phyloP scores from a whole-genome alignment of 64 coral and sea anemone species.

The Pocillopora verrucosa region DNA sequence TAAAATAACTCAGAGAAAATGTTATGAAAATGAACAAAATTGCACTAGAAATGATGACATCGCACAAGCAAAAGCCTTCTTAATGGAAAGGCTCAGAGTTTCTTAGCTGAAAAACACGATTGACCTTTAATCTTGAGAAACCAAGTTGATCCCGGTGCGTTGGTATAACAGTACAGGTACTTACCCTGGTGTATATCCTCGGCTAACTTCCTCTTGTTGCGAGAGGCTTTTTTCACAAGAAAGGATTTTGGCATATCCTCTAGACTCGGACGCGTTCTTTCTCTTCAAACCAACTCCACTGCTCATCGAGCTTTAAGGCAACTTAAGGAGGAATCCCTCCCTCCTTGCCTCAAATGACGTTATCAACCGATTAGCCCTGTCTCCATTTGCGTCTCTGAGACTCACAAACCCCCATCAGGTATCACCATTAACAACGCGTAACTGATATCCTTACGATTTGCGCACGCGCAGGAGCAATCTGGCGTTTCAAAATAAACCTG shows the following conservation, averaged over 20 bases:
- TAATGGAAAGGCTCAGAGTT: background rate
- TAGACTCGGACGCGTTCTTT: background rate
- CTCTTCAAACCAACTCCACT: background rate
- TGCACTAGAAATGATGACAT: background rate
- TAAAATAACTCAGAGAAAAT: background rate
- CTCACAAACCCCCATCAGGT: background rate
- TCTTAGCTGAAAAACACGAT: background rate
- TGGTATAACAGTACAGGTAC: background rate
- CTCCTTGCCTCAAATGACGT: slow-evolving; percentile 46
- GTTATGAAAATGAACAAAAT: background rate
- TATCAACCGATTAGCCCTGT: slow-evolving; percentile 3
- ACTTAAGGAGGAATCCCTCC: background rate
- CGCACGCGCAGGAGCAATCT: background rate
- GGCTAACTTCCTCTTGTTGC: slow-evolving; percentile 44
- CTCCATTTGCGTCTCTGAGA: slow-evolving; percentile 27
- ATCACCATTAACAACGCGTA: slow-evolving; percentile 13
- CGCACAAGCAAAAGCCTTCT: background rate
- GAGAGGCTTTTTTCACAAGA: slow-evolving; percentile 56
- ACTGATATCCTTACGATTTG: background rate
- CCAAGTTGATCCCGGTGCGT: background rate
- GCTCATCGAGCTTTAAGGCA: slow-evolving; percentile 18
- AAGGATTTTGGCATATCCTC: slow-evolving; percentile 70
- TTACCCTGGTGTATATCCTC: slow-evolving; percentile 41
- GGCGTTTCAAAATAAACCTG: background rate
- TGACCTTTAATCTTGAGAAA: slow-evolving; percentile 25